Evolutionary conservation across 1,140 invertebrate species (phyloP).

Genomic region (Triops longicaudatus): DNA sequence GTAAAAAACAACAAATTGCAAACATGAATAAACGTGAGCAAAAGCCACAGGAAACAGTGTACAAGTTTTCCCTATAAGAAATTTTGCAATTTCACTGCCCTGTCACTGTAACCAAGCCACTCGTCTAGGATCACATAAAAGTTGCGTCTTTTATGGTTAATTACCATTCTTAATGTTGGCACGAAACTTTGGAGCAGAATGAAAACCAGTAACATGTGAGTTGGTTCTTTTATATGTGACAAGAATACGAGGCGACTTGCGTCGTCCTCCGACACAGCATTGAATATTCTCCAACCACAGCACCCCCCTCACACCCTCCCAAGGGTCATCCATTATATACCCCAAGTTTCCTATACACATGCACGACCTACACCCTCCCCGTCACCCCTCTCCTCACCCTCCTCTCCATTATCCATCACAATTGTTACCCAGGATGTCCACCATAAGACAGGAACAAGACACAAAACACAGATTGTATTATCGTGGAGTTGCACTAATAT

Average conservation of each 20-base stretch:
- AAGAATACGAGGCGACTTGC: neutral
- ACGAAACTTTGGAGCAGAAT: neutral
- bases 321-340: neutral
- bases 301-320: neutral
- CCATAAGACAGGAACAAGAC: neutral
- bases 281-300: no score
- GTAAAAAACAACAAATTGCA: no score
- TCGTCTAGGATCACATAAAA: neutral
- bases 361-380: neutral
- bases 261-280: neutral
- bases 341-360: neutral
- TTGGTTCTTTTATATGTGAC: neutral
- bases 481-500: neutral
- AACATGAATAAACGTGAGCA: no score
- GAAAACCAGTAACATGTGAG: neutral
- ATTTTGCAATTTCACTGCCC: no score
- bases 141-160: neutral
- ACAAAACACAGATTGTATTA: neutral
- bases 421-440: neutral
- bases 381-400: neutral
- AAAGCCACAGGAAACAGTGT: no score
- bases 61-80: no score
- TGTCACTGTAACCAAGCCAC: neutral
- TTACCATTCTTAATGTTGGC: neutral
- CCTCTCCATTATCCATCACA: neutral